Evolutionary conservation across 1,140 invertebrate genomes (phyloP), one percentile per base, ranked within the genome.

Genomic region (Babylonia areolata): DNA sequence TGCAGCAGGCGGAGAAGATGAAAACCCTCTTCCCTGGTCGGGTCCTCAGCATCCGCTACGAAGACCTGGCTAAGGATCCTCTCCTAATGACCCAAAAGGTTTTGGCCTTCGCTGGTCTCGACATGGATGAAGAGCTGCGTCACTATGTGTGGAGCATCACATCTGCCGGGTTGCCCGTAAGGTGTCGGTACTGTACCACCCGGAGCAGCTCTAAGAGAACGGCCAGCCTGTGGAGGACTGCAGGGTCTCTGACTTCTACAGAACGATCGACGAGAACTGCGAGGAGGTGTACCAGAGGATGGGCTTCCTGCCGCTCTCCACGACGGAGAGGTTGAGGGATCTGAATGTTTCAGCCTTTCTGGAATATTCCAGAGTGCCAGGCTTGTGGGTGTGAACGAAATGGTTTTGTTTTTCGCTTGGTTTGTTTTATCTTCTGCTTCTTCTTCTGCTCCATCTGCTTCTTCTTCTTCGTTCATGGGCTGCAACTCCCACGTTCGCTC

Each of bases 351-450:
- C 71, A 12, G 23, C 71, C n/a, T 75, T 75, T 75, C n/a, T 75
- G 11, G 71, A 75, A 11, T 6, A 5, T 3, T 33, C n/a, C 33
- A 6, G 35, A 33, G 71, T 75, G 23, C 71, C 71, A 35, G 71
- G 71, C 33, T 33, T 75, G 71, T 75, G 71, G 71, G 71, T 33
- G n/a, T n/a, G n/a, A n/a, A n/a, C n/a, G n/a, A n/a, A n/a, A n/a
- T n/a, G n/a, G n/a, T n/a, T n/a, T n/a, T n/a, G n/a, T n/a, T n/a
- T n/a, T n/a, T n/a, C n/a, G n/a, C n/a, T n/a, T n/a, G n/a, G n/a
- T n/a, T n/a, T n/a, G n/a, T n/a, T n/a, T n/a, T n/a, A n/a, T n/a
- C n/a, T n/a, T n/a, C n/a, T n/a, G n/a, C n/a, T n/a, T n/a, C n/a
- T n/a, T n/a, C n/a, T n/a, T n/a, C n/a, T n/a, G n/a, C n/a, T n/a